Evolutionary conservation across 2,113 vertebrate species (phyloP).

Genomic region (Notiomystis cincta): DNA sequence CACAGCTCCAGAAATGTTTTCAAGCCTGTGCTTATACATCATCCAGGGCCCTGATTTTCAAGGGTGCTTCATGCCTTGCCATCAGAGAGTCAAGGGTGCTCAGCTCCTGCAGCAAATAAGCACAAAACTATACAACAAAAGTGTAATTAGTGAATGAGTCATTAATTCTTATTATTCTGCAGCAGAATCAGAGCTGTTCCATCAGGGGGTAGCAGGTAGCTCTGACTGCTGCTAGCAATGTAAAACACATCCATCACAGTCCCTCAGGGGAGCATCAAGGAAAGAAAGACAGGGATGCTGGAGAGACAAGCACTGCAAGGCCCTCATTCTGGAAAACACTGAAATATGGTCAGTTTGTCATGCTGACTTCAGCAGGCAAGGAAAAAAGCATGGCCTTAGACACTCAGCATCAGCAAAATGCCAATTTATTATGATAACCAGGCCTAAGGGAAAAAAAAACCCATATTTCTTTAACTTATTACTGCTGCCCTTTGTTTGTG

Average conservation of each 20-base stretch:
- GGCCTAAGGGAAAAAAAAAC: neutral
- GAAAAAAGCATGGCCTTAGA: neutral
- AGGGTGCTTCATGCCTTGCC: neutral
- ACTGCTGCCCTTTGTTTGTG: neutral
- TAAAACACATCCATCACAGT: slow-evolving; percentile 12
- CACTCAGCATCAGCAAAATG: slow-evolving; percentile 13
- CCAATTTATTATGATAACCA: neutral
- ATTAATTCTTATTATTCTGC: slow-evolving; percentile 17
- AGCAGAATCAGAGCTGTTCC: neutral
- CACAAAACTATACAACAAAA: neutral
- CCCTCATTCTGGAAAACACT: neutral
- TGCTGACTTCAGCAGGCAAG: neutral
- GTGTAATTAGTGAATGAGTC: neutral
- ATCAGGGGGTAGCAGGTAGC: neutral
- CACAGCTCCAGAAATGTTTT: neutral
- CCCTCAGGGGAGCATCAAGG: neutral
- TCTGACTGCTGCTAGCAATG: neutral
- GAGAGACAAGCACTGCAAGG: neutral
- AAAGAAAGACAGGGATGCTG: neutral
- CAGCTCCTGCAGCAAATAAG: neutral
- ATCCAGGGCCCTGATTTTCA: neutral
- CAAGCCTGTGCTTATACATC: neutral
- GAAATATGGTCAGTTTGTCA: neutral
- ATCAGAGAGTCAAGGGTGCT: neutral
- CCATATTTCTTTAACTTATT: neutral